These are phyloP conservation scores for Uromys caudimaculatus DNA, from an alignment of 2,797 vertebrate genomes.

Conservation along the genomic window DNA sequence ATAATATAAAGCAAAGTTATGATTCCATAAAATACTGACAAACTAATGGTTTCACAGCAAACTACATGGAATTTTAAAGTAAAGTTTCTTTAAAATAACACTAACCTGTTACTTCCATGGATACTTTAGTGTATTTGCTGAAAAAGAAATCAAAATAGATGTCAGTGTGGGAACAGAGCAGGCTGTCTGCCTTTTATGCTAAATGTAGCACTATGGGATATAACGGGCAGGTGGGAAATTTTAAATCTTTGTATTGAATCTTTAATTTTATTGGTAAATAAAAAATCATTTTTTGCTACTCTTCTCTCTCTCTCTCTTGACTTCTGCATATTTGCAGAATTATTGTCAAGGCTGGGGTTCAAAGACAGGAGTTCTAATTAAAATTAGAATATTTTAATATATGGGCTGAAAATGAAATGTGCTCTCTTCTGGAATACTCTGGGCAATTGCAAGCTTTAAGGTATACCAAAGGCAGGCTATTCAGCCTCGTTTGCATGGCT, in stretches of 20 bases:
- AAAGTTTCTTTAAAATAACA: slow-evolving; percentile 23
- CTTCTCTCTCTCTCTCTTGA: no score
- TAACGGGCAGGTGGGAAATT: background rate
- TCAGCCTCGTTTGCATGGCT: background rate
- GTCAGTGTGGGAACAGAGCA: background rate
- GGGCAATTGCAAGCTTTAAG: background rate
- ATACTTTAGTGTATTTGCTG: background rate
- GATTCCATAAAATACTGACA: background rate
- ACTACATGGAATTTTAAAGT: background rate
- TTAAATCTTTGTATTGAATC: background rate
- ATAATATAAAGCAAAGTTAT: background rate
- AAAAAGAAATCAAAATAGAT: slow-evolving; percentile 30
- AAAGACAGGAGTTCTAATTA: background rate
- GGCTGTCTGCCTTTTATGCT: background rate
- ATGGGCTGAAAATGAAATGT: background rate
- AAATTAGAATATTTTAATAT: background rate
- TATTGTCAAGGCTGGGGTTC: background rate
- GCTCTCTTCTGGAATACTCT: background rate
- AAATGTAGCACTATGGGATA: background rate
- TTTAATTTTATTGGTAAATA: slow-evolving; percentile 32
- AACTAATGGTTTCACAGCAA: background rate
- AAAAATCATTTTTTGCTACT: background rate
- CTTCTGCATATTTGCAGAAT: background rate
- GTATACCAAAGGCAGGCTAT: background rate
- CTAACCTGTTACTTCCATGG: background rate